phyloP scores from a whole-genome alignment of 2,113 vertebrate species.

The Malaclemys terrapin region DNA sequence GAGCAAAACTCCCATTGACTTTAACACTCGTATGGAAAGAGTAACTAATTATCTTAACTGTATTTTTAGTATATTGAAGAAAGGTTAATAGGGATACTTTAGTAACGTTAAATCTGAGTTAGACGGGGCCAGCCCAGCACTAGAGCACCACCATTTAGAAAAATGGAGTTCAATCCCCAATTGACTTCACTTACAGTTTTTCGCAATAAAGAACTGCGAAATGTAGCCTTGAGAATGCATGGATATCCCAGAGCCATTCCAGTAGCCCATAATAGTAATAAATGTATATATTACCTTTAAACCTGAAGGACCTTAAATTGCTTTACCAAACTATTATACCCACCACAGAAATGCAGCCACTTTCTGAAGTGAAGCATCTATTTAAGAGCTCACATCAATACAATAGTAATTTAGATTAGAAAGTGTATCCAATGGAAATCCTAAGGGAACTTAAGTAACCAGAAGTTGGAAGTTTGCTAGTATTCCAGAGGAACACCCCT shows the following conservation, averaged over 20 bases:
- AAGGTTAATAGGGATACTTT: background rate
- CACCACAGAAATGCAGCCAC: background rate
- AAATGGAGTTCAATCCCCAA: background rate
- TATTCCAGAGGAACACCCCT: background rate
- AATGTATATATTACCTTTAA: background rate
- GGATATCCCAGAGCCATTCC: background rate
- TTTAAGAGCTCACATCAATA: background rate
- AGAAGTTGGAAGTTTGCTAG: background rate
- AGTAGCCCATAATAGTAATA: background rate
- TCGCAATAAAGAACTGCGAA: background rate
- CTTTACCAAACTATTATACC: background rate
- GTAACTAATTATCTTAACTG: background rate
- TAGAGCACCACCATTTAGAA: background rate
- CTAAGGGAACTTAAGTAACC: background rate
- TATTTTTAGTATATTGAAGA: background rate
- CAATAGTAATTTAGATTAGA: background rate
- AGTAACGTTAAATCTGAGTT: background rate
- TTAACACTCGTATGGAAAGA: background rate
- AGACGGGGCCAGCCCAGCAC: background rate
- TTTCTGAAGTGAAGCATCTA: background rate
- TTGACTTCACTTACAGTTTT: background rate
- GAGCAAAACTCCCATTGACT: conserved; percentile 33
- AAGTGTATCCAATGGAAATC: background rate
- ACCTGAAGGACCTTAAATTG: background rate
- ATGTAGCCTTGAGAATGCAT: background rate